These are phyloP conservation scores for Amphiura filiformis DNA, from an alignment of 35 echinoderm and acorn worm species.

Conservation along the genomic window DNA sequence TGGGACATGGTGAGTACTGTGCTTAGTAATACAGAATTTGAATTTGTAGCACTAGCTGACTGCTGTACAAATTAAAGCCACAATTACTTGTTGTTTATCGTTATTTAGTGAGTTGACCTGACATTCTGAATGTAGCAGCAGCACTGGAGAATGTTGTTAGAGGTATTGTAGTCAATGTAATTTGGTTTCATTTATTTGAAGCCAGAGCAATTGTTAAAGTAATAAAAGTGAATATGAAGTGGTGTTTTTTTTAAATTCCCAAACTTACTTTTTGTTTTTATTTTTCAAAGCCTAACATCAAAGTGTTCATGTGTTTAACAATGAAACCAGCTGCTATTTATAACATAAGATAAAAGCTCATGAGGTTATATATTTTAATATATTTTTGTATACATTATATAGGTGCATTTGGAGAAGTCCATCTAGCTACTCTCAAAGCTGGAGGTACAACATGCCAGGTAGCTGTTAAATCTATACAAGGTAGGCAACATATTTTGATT, in stretches of 20 bases:
- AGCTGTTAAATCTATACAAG: slow-evolving; percentile 20
- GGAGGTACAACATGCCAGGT: neutral
- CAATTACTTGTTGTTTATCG: too few relatives aligned
- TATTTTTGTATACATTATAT: neutral
- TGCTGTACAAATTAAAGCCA: too few relatives aligned
- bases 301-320: too few relatives aligned
- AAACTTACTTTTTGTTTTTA: neutral
- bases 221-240: neutral
- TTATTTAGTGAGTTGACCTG: too few relatives aligned
- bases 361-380: neutral
- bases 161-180: too few relatives aligned
- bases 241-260: too few relatives aligned
- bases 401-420: slow-evolving; percentile 23
- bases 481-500: neutral
- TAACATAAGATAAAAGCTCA: neutral
- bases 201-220: neutral
- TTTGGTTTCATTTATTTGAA: too few relatives aligned
- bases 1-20: slow-evolving; percentile 22
- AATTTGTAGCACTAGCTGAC: too few relatives aligned
- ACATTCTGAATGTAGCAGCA: too few relatives aligned
- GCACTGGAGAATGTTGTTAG: too few relatives aligned
- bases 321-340: neutral
- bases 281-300: too few relatives aligned
- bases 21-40: too few relatives aligned
- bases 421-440: neutral